Evolutionary conservation across 2,797 vertebrate species (phyloP).

Genomic region (Acipenser transmontanus): DNA sequence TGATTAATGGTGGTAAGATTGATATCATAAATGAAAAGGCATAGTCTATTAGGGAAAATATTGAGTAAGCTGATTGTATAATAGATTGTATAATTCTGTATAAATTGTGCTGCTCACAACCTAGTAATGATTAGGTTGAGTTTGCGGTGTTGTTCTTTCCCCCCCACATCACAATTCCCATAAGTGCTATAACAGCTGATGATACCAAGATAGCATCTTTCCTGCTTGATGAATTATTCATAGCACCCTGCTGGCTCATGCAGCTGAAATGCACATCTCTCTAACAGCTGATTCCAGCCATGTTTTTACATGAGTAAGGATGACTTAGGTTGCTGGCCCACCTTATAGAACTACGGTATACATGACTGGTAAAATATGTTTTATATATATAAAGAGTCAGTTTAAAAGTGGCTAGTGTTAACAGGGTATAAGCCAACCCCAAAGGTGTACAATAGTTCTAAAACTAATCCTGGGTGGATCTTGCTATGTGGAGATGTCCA

Average conservation of each 20-base stretch:
- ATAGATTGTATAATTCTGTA: too few species aligned
- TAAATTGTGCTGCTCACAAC: neutral
- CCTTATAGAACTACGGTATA: neutral
- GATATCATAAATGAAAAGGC: too few species aligned
- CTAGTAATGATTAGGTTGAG: neutral
- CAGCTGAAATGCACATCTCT: neutral
- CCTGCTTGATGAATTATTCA: neutral
- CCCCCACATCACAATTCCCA: neutral
- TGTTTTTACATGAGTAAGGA: neutral
- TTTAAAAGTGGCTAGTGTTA: too few species aligned
- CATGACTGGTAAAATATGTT: neutral
- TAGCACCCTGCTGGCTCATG: neutral
- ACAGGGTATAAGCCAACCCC: too few species aligned
- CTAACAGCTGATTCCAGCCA: neutral
- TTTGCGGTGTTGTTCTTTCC: neutral
- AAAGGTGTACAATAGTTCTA: too few species aligned
- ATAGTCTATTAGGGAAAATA: too few species aligned
- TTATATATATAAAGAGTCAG: neutral
- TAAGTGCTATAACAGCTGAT: neutral
- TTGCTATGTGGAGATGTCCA: too few species aligned
- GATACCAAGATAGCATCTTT: neutral
- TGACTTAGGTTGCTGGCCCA: neutral
- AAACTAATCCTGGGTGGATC: too few species aligned
- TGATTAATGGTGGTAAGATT: too few species aligned
- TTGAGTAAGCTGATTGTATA: too few species aligned